Evolutionary conservation across 2,797 vertebrate species (phyloP).

Genomic region (Triplophysa bombifrons): DNA sequence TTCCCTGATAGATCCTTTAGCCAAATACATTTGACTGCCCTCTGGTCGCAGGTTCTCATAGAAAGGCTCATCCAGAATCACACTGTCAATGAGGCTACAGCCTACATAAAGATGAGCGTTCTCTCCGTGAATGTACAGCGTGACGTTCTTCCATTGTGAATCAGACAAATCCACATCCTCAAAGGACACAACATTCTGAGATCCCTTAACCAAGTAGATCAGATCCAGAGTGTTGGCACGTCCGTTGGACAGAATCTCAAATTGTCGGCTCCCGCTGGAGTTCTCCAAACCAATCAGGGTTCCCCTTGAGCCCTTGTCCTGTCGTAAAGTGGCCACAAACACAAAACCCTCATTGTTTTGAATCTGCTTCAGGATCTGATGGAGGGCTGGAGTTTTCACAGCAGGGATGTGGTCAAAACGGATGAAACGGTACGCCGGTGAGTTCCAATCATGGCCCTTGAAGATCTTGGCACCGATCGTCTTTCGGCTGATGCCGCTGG

Average conservation of each 20-base stretch:
- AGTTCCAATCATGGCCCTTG: conserved; percentile 83
- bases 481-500: conserved; percentile 90
- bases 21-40: conserved; percentile 87
- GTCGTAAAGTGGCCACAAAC: conserved; percentile 86
- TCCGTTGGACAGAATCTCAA: conserved; percentile 94
- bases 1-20: conserved; percentile 86
- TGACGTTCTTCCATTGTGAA: conserved; percentile 95
- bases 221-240: conserved; percentile 92
- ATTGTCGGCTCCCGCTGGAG: conserved; percentile 81
- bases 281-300: conserved; percentile 88
- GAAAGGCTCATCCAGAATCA: conserved; percentile 92
- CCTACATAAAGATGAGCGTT: conserved; percentile 90
- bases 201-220: conserved; percentile 86
- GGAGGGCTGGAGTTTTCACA: conserved; percentile 77
- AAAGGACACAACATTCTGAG: conserved; percentile 86
- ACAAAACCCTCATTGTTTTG: conserved; percentile 91
- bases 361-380: conserved; percentile 80
- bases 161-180: conserved; percentile 95
- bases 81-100: conserved; percentile 91
- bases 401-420: conserved; percentile 93
- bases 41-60: conserved; percentile 86
- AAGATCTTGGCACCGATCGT: conserved; percentile 93
- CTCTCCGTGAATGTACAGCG: conserved; percentile 88
- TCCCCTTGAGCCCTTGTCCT: conserved; percentile 88
- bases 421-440: conserved; percentile 90